Percentiles rank a stretch among this genome's conserved stretches.
phyloP scores from a whole-genome alignment of 2,797 vertebrate genomes.

The Macroramphosus scolopax region DNA sequence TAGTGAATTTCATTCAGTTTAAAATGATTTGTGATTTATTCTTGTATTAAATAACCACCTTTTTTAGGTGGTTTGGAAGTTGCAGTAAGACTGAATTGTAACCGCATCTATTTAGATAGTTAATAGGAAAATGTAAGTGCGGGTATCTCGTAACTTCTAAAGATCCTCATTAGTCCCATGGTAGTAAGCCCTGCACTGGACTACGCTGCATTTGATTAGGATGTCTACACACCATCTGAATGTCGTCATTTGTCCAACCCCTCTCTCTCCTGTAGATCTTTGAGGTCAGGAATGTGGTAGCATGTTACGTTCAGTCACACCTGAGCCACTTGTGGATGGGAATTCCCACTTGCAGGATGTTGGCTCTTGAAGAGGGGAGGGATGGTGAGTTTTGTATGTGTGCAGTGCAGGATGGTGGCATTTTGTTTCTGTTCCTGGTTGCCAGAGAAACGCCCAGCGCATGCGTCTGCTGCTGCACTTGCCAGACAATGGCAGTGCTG shows the following conservation, averaged over 20 bases:
- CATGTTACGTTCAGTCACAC: constrained; percentile 28
- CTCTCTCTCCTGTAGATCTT: constrained; percentile 18
- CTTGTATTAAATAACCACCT: too few relatives aligned
- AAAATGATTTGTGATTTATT: too few relatives aligned
- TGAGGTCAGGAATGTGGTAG: constrained; percentile 46
- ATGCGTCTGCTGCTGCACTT: constrained; percentile 74
- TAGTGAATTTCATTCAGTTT: too few relatives aligned
- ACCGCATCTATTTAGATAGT: too few relatives aligned
- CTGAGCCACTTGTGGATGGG: constrained; percentile 30
- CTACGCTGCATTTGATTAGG: constrained; percentile 17
- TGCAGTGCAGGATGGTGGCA: constrained; percentile 9
- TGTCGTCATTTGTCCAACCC: constrained; percentile 43
- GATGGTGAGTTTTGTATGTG: constrained; percentile 14
- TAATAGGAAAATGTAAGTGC: too few relatives aligned
- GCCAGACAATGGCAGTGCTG: constrained; percentile 80
- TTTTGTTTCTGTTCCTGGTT: constrained; percentile 71
- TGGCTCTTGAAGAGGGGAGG: constrained; percentile 5
- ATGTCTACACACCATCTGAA: constrained; percentile 19
- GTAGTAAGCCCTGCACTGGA: not conserved
- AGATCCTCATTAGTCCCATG: too few relatives aligned
- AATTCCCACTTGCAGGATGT: constrained; percentile 51
- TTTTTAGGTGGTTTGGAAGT: too few relatives aligned
- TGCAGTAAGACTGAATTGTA: too few relatives aligned
- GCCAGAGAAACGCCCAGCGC: constrained; percentile 74
- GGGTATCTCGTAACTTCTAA: too few relatives aligned